phyloP scores from a whole-genome alignment of 2,113 vertebrate genomes.

The Glareola pratincola region DNA sequence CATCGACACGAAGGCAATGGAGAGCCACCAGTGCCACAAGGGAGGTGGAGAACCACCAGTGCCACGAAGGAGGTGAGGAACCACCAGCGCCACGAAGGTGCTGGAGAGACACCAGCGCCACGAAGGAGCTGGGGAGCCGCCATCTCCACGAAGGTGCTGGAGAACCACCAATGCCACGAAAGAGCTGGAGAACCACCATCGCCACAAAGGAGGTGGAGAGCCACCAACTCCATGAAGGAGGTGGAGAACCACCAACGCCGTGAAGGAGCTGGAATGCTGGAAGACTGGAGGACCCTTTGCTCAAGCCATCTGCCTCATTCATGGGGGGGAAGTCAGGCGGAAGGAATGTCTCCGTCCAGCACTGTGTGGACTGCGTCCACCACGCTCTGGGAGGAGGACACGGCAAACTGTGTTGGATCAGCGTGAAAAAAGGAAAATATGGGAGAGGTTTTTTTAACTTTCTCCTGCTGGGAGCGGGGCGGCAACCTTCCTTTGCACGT shows the following conservation, averaged over 20 bases:
- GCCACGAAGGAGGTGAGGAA: not conserved
- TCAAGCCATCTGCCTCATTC: not conserved
- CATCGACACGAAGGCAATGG: rapidly evolving
- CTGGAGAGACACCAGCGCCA: not conserved
- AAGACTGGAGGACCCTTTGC: not conserved
- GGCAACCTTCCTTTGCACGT: not conserved
- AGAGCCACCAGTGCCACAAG: rapidly evolving
- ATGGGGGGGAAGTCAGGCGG: not conserved
- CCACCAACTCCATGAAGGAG: not conserved
- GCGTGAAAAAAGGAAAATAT: not conserved
- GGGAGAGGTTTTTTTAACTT: not conserved
- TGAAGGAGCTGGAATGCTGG: not conserved
- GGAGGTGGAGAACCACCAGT: no score
- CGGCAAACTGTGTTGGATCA: rapidly evolving
- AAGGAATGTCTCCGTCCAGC: not conserved
- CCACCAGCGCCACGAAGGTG: rapidly evolving
- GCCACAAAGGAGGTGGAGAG: not conserved
- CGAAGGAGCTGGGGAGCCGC: not conserved
- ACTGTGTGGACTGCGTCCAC: not conserved
- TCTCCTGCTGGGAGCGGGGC: not conserved
- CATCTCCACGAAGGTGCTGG: no score
- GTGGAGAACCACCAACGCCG: not conserved
- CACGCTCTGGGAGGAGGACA: rapidly evolving
- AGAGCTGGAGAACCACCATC: not conserved
- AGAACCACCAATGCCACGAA: not conserved